A percentile compares a stretch with the other conserved stretches of the same genome.
These are phyloP conservation scores for Podocnemis expansa DNA, from an alignment of 2,113 vertebrate species.

Conservation along the genomic window DNA sequence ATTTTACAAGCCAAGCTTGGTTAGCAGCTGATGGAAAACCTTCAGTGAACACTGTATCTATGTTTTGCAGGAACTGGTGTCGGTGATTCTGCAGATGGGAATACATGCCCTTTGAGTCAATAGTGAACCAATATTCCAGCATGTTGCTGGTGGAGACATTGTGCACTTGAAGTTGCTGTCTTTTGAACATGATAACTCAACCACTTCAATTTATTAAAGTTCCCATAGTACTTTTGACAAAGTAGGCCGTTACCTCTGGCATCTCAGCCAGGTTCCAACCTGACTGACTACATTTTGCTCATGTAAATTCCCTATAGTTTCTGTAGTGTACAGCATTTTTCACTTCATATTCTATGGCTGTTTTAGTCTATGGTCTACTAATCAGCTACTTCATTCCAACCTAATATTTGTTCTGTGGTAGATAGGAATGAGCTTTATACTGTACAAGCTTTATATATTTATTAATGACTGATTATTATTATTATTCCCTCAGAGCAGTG, in stretches of 20 bases:
- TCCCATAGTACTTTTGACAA: accelerated
- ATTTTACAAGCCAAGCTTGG: neutral
- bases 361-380: neutral
- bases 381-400: neutral
- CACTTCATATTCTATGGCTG: neutral
- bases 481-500: neutral
- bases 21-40: neutral
- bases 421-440: neutral
- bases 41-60: neutral
- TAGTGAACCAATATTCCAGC: neutral
- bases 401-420: neutral
- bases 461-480: neutral
- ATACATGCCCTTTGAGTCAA: neutral
- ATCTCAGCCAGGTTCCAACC: neutral
- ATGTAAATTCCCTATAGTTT: neutral
- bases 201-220: neutral
- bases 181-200: neutral
- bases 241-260: neutral
- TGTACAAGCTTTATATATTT: neutral
- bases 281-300: neutral
- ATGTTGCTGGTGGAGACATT: neutral
- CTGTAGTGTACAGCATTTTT: neutral
- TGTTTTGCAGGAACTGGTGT: neutral
- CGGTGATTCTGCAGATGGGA: neutral
- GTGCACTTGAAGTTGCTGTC: neutral